Evolutionary conservation across 2,113 vertebrate genomes (phyloP).

Genomic region (Vicugna pacos): DNA sequence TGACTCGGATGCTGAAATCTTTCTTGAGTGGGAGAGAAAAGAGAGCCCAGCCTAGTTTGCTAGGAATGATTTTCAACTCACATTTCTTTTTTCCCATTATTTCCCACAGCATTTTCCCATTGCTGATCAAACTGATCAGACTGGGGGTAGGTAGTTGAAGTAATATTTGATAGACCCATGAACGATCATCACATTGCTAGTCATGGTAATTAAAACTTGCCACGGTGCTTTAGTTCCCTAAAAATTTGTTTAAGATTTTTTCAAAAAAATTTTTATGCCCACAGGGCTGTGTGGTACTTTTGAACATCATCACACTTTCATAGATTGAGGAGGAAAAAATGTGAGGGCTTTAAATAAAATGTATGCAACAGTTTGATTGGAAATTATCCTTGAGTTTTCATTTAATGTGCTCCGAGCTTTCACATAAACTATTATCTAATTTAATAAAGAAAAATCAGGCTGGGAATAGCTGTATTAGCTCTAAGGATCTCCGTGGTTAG

Average conservation of each 20-base stretch:
- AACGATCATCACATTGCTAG: neutral
- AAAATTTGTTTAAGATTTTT: neutral
- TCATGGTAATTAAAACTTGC: neutral
- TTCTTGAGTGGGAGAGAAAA: neutral
- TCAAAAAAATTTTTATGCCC: neutral
- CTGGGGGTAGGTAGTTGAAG: too few relatives aligned
- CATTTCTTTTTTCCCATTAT: neutral
- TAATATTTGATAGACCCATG: neutral
- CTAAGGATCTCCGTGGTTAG: neutral
- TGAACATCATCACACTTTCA: neutral
- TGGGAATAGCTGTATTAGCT: neutral
- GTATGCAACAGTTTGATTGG: neutral
- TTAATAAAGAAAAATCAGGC: neutral
- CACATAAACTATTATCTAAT: neutral
- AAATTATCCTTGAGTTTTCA: neutral
- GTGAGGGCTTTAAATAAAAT: neutral
- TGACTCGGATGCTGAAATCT: neutral
- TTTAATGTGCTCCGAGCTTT: neutral
- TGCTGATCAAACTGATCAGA: too few relatives aligned
- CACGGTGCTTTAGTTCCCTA: neutral
- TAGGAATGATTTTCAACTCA: neutral
- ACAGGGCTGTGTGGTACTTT: neutral
- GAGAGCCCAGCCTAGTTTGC: neutral
- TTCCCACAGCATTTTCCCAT: too few relatives aligned
- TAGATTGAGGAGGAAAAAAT: neutral